Evolutionary conservation across 2,888 invertebrate genomes (phyloP).

Genomic region (Terebella lapidaria): DNA sequence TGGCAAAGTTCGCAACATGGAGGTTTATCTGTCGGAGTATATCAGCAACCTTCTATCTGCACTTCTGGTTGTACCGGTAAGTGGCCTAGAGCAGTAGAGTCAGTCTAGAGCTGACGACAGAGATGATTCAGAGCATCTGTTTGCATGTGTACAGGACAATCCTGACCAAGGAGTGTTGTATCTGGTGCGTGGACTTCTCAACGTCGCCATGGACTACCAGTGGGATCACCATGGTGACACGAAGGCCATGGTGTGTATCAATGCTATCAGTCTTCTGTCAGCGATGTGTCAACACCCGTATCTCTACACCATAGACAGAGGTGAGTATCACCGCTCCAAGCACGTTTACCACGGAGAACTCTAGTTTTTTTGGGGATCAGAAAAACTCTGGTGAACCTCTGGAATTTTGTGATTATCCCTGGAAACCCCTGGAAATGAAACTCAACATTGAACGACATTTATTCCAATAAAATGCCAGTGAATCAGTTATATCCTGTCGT

Average conservation of each 20-base stretch:
- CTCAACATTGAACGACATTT: too few species aligned
- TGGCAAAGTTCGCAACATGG: slow-evolving; percentile 66
- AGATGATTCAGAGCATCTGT: too few species aligned
- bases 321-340: slow-evolving; percentile 53
- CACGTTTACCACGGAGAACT: too few species aligned
- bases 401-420: too few species aligned
- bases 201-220: slow-evolving; percentile 62
- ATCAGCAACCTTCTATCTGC: slow-evolving; percentile 74
- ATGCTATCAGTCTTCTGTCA: slow-evolving; percentile 73
- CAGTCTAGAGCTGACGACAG: too few species aligned
- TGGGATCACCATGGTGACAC: slow-evolving; percentile 58
- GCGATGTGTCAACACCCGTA: slow-evolving; percentile 76
- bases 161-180: slow-evolving; percentile 82
- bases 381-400: too few species aligned
- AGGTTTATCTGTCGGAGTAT: slow-evolving; percentile 55
- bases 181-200: slow-evolving; percentile 73
- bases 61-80: slow-evolving; percentile 71
- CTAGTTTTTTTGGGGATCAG: too few species aligned
- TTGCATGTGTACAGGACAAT: slow-evolving; percentile 65
- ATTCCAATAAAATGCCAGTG: too few species aligned
- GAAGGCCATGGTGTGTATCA: slow-evolving; percentile 68
- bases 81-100: too few species aligned
- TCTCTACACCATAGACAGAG: slow-evolving; percentile 79
- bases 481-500: neutral
- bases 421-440: too few species aligned